Base-by-base conservation (phyloP, 2,113 vertebrate species). In the Zingel zingel region DNA sequence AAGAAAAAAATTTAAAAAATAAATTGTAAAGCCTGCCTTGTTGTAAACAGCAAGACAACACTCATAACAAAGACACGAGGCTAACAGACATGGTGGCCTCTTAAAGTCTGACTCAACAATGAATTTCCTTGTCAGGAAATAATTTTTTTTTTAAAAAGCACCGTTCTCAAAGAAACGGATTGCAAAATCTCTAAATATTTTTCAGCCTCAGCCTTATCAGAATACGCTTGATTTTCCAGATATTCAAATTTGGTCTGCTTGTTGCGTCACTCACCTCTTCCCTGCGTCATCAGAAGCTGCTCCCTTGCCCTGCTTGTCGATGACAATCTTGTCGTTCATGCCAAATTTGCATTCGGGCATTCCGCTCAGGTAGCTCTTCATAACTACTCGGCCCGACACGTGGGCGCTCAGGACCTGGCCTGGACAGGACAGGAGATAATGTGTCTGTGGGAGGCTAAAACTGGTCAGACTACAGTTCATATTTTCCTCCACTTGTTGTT, bases 341-440 rank as follows among this genome's bases (percentile, higher is more conserved):
- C 98, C 98, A 74, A 99, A 99, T 90, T 99, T 99, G 95, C 98
- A 99, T 90, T 99, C 98, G 0, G 98, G 98, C 98, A 99, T 99
- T 63, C 98, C 98, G 23, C 98, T 99, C 89, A 99, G 95, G 62
- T 99, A 99, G 94, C 98, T 99, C 96, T 99, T 99, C 98, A 99
- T 99, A 81, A 99, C 98, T 50, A 99, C 98, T 76, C 98, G 96
- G 77, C 98, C 98, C 0, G 98, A 99, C 83, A 99, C 98, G 0
- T 99, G 98, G 50, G 98, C 98, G 1, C 98, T 99, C 88, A 99
- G 95, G 82, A 99, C 98, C 92, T 99, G 98, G 83, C 98, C 98
- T 99, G 92, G 77, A 75, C 11, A 6, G 27, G 33, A 15, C 6
- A 14, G 11, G 21, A 43, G 6, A 50, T 4, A 27, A 30, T 0